These are phyloP conservation scores for Zosterops lateralis DNA, from an alignment of 2,113 vertebrate species.

Conservation along the genomic window DNA sequence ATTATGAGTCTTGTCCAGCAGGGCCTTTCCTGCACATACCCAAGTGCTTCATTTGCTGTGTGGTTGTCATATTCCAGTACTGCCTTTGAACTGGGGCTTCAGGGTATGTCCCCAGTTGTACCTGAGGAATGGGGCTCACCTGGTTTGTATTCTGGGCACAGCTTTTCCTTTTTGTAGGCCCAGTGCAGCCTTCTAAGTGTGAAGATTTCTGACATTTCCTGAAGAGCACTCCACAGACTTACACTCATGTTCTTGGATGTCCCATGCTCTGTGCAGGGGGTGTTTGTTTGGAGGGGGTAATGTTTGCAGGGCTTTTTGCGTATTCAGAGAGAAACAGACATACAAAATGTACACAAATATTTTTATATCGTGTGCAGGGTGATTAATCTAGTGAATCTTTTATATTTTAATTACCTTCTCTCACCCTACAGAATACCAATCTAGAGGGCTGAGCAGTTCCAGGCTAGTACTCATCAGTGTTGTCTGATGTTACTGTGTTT, in stretches of 20 bases:
- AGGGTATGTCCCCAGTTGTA: background rate
- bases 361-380: background rate
- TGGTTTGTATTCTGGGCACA: background rate
- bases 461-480: background rate
- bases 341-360: background rate
- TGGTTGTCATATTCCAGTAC: background rate
- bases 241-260: fast-evolving
- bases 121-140: background rate
- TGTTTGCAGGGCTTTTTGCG: background rate
- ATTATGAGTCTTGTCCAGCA: background rate
- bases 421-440: background rate
- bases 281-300: background rate
- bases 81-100: background rate
- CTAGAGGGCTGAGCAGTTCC: background rate
- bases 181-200: background rate
- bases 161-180: background rate
- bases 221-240: background rate
- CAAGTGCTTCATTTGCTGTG: fast-evolving
- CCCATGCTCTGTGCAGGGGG: background rate
- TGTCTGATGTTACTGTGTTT: background rate
- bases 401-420: background rate
- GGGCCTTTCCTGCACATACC: fast-evolving
- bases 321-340: background rate
- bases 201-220: background rate
- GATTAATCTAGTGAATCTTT: background rate